phyloP scores from a whole-genome alignment of 2,797 vertebrate species.

The Smutsia gigantea region DNA sequence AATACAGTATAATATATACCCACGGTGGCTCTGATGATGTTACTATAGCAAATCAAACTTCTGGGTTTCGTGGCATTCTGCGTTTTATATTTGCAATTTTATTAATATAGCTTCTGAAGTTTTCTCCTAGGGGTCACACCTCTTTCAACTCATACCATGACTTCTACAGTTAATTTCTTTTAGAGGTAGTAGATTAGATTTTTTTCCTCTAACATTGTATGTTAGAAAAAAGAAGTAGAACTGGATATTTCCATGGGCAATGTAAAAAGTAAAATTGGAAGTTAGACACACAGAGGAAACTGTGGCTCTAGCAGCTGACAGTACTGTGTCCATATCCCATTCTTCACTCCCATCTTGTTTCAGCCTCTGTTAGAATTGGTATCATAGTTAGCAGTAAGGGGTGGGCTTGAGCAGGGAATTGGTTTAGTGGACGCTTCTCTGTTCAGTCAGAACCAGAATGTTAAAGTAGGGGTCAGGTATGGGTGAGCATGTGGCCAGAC shows the following conservation, averaged over 20 bases:
- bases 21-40: background rate
- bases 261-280: constrained; percentile 15
- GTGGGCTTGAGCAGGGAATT: background rate
- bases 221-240: background rate
- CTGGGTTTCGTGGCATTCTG: background rate
- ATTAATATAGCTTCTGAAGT: constrained; percentile 11
- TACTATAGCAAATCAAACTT: background rate
- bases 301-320: background rate
- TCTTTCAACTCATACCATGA: background rate
- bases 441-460: rapidly evolving
- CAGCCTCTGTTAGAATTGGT: background rate
- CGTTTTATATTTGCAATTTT: constrained; percentile 11
- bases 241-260: background rate
- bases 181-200: background rate
- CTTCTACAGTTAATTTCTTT: background rate
- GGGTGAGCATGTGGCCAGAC: background rate
- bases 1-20: background rate
- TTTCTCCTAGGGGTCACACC: background rate
- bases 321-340: background rate
- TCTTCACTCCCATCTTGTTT: background rate
- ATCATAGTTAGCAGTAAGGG: background rate
- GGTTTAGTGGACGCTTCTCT: rapidly evolving
- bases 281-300: background rate
- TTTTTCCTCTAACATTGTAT: background rate
- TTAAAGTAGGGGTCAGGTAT: background rate